Evolutionary conservation across 2,888 invertebrate genomes (phyloP), one percentile per base, ranked within the genome.

Genomic region (Periphyllus acericola): DNA sequence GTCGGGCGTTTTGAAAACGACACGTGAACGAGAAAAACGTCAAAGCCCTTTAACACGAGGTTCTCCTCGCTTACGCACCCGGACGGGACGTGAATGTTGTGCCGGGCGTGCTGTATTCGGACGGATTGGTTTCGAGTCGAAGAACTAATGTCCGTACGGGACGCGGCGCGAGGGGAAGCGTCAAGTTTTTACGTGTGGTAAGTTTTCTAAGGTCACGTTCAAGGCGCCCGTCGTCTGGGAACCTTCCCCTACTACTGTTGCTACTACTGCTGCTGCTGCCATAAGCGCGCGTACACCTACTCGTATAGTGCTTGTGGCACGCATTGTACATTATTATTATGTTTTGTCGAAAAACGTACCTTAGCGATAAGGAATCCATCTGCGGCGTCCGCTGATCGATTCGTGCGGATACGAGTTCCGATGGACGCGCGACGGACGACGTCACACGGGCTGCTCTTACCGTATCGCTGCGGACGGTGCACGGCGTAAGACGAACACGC

Each of bases 331-430:
- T 25, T 60, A 60, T 25, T 60, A 60, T 60, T 25, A 17, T 17
- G 9, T 6, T 52, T 6, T 52, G 25, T 60, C 6, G 46, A 46
- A 46, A 21, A 4, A 87, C 87, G 74, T 87, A 87, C 87, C 87
- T 87, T 46, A 60, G 60, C 32, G 80, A 87, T 46, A 87, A 87
- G 87, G 74, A 87, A 87, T 87, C 87, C 87, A 87, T 87, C 75
- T 81, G 46, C 46, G 83, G 29, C 66, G 75, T 75, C 75, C 8
- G 14, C 25, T 0, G 66, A 76, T 34, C 29, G 60, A 40, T 60
- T 9, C 19, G 52, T 11, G n/a, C 71, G 71, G 11, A 32, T 4
- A 17, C 52, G 76, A 78, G 60, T 9, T 29, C 17, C 17, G 78
- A 78, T 1, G 5, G 46, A 52, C 25, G 0, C 40, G 29, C 17